Percentiles rank a stretch among this genome's conserved stretches.
Conservation (phyloP, 1,140 invertebrate genomes). For the Dreissena polymorpha region DNA sequence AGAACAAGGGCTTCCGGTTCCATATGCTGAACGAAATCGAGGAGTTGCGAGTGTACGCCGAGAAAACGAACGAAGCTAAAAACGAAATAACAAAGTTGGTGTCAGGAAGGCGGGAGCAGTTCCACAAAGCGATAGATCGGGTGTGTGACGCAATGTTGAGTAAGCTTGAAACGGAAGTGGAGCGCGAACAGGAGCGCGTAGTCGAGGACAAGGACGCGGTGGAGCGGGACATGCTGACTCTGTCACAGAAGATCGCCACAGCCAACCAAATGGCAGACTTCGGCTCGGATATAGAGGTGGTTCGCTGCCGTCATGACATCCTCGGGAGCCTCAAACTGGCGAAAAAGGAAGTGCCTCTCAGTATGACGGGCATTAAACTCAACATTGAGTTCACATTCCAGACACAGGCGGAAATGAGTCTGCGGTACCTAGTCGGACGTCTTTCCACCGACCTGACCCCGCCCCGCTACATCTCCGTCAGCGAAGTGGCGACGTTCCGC, state of each 20-base stretch:
- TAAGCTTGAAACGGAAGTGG: conserved; percentile 50
- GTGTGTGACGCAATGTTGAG: conserved; percentile 43
- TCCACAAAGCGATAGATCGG: conserved; percentile 55
- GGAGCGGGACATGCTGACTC: conserved; percentile 51
- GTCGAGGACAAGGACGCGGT: conserved; percentile 37
- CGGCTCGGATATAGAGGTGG: conserved; percentile 56
- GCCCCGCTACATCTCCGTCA: conserved; percentile 51
- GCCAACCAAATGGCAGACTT: conserved; percentile 61
- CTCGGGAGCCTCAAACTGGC: conserved; percentile 18
- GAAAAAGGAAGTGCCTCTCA: conserved; percentile 45
- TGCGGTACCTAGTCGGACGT: conserved; percentile 46
- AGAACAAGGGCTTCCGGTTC: conserved; percentile 31
- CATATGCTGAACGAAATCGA: conserved; percentile 49
- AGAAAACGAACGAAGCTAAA: conserved; percentile 41
- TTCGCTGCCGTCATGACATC: conserved; percentile 25
- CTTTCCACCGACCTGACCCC: conserved; percentile 52
- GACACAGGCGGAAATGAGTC: conserved; percentile 42
- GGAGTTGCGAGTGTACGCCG: conserved; percentile 46
- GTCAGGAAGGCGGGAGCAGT: conserved; percentile 26
- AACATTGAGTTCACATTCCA: conserved; percentile 48
- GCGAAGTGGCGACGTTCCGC: conserved; percentile 53
- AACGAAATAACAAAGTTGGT: conserved; percentile 42
- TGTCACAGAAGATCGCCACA: conserved; percentile 50
- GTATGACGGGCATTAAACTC: conserved; percentile 46
- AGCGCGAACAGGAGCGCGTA: conserved; percentile 42